Percentiles rank a stretch among this genome's conserved stretches.
Evolutionary conservation across 2,888 invertebrate genomes (phyloP).

Genomic region (Andrena minutula): DNA sequence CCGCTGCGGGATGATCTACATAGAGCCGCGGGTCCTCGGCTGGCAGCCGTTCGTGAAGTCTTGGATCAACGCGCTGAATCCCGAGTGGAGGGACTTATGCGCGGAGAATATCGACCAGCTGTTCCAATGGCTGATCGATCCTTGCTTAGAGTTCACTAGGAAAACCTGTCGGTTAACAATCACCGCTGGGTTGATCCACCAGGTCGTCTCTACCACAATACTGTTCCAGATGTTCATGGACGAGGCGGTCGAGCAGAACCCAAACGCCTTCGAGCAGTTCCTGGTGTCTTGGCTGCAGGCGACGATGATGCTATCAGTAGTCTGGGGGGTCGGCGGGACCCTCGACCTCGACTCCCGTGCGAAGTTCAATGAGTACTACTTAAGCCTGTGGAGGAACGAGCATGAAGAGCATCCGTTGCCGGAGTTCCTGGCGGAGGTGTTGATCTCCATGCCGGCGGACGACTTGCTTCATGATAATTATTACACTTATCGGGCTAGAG

Average conservation of each 20-base stretch:
- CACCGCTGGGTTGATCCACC: constrained; percentile 90
- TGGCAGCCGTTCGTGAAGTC: constrained; percentile 93
- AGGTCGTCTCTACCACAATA: constrained; percentile 90
- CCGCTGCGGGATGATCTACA: constrained; percentile 95
- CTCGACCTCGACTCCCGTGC: constrained; percentile 90
- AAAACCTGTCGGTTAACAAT: constrained; percentile 89
- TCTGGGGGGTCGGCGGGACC: constrained; percentile 95
- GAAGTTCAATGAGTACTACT: constrained; percentile 88
- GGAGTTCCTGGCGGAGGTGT: constrained; percentile 88
- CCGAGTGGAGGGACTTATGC: constrained; percentile 88
- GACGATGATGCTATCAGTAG: constrained; percentile 90
- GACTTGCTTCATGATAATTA: constrained; percentile 93
- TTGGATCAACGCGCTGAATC: constrained; percentile 90
- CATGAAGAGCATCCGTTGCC: constrained; percentile 86
- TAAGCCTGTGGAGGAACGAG: constrained; percentile 86
- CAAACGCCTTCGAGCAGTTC: constrained; percentile 90
- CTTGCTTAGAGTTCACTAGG: constrained; percentile 90
- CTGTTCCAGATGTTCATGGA: constrained; percentile 92
- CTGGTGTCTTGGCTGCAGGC: constrained; percentile 91
- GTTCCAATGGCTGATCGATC: constrained; percentile 93
- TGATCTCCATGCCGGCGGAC: constrained; percentile 91
- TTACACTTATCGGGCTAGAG: constrained; percentile 93
- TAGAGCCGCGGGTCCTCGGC: constrained; percentile 94
- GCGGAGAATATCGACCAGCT: constrained; percentile 87
- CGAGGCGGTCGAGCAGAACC: constrained; percentile 89